Conservation (phyloP, 1,140 invertebrate species). For the Matsumurasca onukii region DNA sequence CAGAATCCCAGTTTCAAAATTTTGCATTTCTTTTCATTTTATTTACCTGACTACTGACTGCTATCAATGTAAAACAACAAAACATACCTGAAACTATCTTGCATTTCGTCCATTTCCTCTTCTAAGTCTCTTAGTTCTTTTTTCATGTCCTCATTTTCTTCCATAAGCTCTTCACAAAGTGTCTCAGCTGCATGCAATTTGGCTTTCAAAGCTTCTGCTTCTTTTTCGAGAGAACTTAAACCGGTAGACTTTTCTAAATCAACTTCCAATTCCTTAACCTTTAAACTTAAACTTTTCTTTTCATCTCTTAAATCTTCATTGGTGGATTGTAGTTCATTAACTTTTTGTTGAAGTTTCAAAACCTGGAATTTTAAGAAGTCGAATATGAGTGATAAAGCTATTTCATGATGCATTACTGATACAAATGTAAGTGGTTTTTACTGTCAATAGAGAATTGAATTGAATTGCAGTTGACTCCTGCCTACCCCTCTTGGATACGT, state of each 20-base stretch:
- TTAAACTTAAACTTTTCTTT: conserved; percentile 70
- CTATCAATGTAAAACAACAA: too few species aligned
- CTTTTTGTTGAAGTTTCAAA: conserved; percentile 75
- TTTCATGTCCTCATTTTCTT: conserved; percentile 95
- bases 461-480: too few species aligned
- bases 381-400: too few species aligned
- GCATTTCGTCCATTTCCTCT: conserved; percentile 97
- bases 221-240: conserved; percentile 42
- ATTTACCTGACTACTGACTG: too few species aligned
- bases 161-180: conserved; percentile 88
- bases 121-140: conserved; percentile 90
- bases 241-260: conserved; percentile 55
- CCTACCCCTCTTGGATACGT: too few species aligned
- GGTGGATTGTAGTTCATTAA: conserved; percentile 75
- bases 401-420: too few species aligned
- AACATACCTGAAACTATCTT: conserved; percentile 84
- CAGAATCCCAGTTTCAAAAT: too few species aligned
- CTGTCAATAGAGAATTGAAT: too few species aligned
- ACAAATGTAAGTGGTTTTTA: too few species aligned
- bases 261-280: conserved; percentile 69
- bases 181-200: conserved; percentile 85
- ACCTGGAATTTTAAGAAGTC: conserved; percentile 44
- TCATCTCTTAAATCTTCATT: conserved; percentile 80
- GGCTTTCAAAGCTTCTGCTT: conserved; percentile 61
- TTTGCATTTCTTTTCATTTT: too few species aligned